Evolutionary conservation across 2,113 vertebrate genomes (phyloP), one percentile per base, ranked within the genome.

Genomic region (Enhydra lutris): DNA sequence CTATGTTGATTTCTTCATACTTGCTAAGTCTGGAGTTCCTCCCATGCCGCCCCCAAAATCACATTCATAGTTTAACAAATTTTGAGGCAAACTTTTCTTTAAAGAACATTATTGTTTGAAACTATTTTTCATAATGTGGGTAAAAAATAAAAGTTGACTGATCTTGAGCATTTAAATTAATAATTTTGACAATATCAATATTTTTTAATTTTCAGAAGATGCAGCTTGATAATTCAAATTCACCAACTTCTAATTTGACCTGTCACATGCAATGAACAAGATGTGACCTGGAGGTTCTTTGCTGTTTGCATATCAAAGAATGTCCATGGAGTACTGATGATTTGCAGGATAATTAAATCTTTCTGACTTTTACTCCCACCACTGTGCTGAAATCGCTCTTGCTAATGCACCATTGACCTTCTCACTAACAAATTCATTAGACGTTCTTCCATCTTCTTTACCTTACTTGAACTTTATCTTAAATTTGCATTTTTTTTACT

Each of bases 151-250:
- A 93, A 96, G 10, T 50, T 94, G 61, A 50, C 34, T 91, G 69
- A 69, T 50, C 71, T 94, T 93, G 67, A 95, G 63, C 31, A 85
- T 15, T 91, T 94, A 79, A 80, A 89, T 8, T 42, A 93, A 91
- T 45, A 34, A 47, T 83, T 94, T 81, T 20, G 57, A 55, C 36
- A 55, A 85, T 39, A 52, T 45, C 71, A 89, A 81, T 87, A 61
- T 61, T 86, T 89, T 87, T 63, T 7, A 20, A 76, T 87, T 76
- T 73, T 88, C 47, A 76, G 47, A 91, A 89, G 36, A 78, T 71
- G 23, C 81, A 87, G 71, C 42, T 93, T 96, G n/a, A 81, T 95
- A 67, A 90, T 96, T 97, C 47, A 79, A 81, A 82, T 82, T 80
- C 65, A 47, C 10, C 52, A 39, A 52, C 36, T 91, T 92, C 59